A percentile compares a stretch with the other conserved stretches of the same genome.
These are phyloP conservation scores for Bufotes viridis DNA, from an alignment of 2,797 vertebrate species.

Conservation along the genomic window DNA sequence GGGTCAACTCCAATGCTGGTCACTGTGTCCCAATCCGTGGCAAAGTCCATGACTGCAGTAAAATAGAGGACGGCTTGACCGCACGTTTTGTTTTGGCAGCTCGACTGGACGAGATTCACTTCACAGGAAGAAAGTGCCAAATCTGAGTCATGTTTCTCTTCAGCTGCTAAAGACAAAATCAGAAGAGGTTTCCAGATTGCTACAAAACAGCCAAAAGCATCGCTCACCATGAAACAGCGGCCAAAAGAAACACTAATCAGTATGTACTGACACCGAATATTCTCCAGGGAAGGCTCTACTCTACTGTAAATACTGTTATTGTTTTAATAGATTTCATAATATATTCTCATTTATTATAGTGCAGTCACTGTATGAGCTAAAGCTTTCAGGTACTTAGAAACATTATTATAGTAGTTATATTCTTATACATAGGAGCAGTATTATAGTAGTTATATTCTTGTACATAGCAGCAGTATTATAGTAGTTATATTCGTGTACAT, in stretches of 20 bases:
- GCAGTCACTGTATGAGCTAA: not conserved
- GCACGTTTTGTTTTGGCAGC: slow-evolving; percentile 78
- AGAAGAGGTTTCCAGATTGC: not conserved
- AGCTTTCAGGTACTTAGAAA: not conserved
- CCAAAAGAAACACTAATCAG: not conserved
- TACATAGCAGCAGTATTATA: not conserved
- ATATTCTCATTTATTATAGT: not conserved
- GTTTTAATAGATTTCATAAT: not conserved
- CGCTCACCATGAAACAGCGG: not conserved
- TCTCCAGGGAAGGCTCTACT: not conserved
- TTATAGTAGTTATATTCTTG: not conserved
- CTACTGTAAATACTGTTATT: not conserved
- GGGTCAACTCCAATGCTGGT: slow-evolving; percentile 78
- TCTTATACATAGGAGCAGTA: not conserved
- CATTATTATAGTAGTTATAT: not conserved
- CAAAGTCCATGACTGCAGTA: slow-evolving; percentile 81
- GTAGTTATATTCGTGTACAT: not conserved
- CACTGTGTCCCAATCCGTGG: slow-evolving; percentile 79
- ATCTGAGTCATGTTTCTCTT: slow-evolving; percentile 75
- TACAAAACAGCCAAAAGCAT: not conserved
- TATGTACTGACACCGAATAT: not conserved
- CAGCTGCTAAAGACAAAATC: slow-evolving; percentile 71
- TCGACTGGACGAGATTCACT: slow-evolving; percentile 74
- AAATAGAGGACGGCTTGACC: slow-evolving; percentile 76
- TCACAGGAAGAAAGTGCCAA: slow-evolving; percentile 86